phyloP scores from a whole-genome alignment of 2,113 vertebrate species.

The Chaetura pelagica region DNA sequence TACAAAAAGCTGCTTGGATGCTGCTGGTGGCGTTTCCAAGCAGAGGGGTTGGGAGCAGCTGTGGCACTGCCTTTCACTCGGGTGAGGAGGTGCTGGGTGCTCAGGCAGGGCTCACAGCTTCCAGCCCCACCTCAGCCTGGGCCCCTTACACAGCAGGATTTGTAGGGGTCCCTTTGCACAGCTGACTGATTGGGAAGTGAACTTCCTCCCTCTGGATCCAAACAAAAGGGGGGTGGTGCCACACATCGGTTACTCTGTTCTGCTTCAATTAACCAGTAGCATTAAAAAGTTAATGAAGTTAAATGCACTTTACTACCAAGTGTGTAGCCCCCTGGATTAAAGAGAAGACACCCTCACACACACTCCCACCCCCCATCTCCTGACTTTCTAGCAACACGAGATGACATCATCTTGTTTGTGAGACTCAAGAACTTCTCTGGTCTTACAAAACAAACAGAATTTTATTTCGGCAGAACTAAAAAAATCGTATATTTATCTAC shows the following conservation, averaged over 20 bases:
- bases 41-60: no score
- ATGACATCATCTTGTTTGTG: not conserved
- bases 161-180: not conserved
- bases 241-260: not conserved
- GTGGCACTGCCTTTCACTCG: not conserved
- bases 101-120: not conserved
- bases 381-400: not conserved
- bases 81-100: not conserved
- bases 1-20: not conserved
- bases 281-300: not conserved
- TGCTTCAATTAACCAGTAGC: not conserved
- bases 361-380: not conserved
- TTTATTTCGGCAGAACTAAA: constrained; percentile 80
- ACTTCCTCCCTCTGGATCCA: not conserved
- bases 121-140: not conserved
- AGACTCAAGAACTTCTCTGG: constrained; percentile 30
- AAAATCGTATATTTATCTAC: constrained; percentile 72
- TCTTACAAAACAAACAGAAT: constrained; percentile 70
- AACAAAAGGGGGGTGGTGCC: not conserved
- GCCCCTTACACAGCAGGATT: not conserved
- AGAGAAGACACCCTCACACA: not conserved
- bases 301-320: not conserved
- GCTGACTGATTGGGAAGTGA: not conserved
- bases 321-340: not conserved
- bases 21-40: not conserved